phyloP scores from a whole-genome alignment of 2,888 invertebrate species.

The Bombylius discolor region DNA sequence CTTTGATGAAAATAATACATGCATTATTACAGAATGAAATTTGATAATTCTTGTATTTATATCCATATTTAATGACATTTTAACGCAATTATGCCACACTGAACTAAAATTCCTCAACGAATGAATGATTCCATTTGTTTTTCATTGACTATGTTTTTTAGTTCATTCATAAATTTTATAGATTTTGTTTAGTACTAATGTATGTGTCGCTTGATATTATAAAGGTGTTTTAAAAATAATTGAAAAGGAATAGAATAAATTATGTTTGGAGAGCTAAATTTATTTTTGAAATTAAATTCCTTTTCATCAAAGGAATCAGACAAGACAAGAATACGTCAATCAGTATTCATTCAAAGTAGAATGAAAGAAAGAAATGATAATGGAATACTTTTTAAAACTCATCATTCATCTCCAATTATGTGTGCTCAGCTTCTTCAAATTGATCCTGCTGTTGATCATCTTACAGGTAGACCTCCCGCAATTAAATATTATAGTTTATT shows the following conservation, averaged over 20 bases:
- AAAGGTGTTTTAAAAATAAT: too few relatives aligned
- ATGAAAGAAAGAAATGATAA: too few relatives aligned
- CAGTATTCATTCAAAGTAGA: conserved; percentile 1
- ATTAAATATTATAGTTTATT: neutral
- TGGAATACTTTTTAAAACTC: neutral
- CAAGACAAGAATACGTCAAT: conserved; percentile 4
- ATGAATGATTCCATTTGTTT: neutral
- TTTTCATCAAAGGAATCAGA: neutral
- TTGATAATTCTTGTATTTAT: too few relatives aligned
- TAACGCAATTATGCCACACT: neutral
- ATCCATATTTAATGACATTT: neutral
- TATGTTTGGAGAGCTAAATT: too few relatives aligned
- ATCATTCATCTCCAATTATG: conserved; percentile 1
- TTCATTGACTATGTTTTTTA: neutral
- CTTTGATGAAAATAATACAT: too few relatives aligned
- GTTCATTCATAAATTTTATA: neutral
- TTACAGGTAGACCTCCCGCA: conserved; percentile 7
- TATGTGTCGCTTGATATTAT: neutral
- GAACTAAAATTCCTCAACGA: neutral
- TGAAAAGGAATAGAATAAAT: too few relatives aligned
- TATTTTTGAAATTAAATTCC: neutral
- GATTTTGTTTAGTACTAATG: neutral
- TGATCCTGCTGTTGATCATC: neutral
- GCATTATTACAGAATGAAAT: too few relatives aligned
- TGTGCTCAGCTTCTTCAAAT: neutral